A percentile compares a stretch with the other conserved stretches of the same genome.
Evolutionary conservation across 2,888 invertebrate genomes (phyloP).

Genomic region (Eupsilia transversa): DNA sequence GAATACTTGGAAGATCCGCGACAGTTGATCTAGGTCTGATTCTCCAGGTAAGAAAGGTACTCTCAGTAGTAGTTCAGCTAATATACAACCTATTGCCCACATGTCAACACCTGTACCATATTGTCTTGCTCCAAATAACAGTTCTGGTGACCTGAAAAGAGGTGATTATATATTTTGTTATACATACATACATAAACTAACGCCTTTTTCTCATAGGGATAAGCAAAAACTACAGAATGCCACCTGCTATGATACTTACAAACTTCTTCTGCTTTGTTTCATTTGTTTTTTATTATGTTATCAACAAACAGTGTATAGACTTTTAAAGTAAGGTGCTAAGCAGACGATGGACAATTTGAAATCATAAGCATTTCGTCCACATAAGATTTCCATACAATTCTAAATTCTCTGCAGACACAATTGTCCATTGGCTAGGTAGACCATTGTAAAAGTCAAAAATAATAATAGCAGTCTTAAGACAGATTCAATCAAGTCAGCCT

Average conservation of each 20-base stretch:
- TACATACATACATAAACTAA: not conserved
- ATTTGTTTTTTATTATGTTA: not conserved
- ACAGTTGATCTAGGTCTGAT: constrained; percentile 98
- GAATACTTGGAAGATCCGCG: constrained; percentile 98
- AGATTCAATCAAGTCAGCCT: not conserved
- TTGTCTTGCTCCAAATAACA: constrained; percentile 98
- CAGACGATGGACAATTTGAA: no score
- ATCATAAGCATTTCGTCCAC: no score
- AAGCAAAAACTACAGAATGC: not conserved
- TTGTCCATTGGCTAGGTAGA: not conserved
- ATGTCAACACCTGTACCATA: constrained; percentile 99
- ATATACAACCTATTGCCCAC: constrained; percentile 99
- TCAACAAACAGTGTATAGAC: no score
- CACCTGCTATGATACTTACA: no score
- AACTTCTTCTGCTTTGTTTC: not conserved
- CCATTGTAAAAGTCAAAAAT: not conserved
- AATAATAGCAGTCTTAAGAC: not conserved
- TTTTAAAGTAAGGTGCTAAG: no score
- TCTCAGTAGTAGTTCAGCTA: constrained; percentile 97
- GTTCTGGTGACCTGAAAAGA: constrained; percentile 94
- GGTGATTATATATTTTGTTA: not conserved
- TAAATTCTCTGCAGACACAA: no score
- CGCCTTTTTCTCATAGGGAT: not conserved
- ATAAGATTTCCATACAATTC: no score
- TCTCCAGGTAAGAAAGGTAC: constrained; percentile 99